A percentile compares a stretch with the other conserved stretches of the same genome.
phyloP scores from a whole-genome alignment of 2,113 vertebrate species.

The Pandion haliaetus region DNA sequence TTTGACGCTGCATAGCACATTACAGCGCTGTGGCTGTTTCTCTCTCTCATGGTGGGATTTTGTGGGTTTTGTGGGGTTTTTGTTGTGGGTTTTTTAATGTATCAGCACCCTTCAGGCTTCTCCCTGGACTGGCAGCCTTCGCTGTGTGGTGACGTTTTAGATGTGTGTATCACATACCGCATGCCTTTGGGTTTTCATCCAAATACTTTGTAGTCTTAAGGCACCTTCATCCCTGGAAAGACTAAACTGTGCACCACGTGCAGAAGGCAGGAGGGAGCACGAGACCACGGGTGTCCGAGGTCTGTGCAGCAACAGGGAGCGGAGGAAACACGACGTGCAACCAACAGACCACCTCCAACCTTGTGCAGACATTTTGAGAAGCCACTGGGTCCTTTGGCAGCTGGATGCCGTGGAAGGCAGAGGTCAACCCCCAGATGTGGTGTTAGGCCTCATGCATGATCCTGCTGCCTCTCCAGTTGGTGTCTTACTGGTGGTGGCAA shows the following conservation, averaged over 20 bases:
- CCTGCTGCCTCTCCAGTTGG: background rate
- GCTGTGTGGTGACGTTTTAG: background rate
- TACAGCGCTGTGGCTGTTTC: background rate
- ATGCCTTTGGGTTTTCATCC: background rate
- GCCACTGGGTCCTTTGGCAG: background rate
- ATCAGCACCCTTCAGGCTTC: background rate
- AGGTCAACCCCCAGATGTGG: background rate
- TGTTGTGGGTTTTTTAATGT: background rate
- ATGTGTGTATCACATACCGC: rapidly evolving
- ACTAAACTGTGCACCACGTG: background rate
- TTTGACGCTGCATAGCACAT: background rate
- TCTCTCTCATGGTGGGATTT: background rate
- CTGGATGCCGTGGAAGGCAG: background rate
- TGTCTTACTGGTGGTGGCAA: background rate
- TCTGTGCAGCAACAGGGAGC: background rate
- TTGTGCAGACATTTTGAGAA: background rate
- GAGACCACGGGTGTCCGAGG: background rate
- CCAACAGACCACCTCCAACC: background rate
- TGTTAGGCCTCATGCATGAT: background rate
- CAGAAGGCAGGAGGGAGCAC: background rate
- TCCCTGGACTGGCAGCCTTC: background rate
- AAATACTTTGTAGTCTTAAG: background rate
- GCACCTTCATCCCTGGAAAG: background rate
- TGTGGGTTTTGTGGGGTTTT: background rate
- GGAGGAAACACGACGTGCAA: background rate